Evolutionary conservation across 2,888 invertebrate species (phyloP), one percentile per base, ranked within the genome.

Genomic region (Nycteola revayana): DNA sequence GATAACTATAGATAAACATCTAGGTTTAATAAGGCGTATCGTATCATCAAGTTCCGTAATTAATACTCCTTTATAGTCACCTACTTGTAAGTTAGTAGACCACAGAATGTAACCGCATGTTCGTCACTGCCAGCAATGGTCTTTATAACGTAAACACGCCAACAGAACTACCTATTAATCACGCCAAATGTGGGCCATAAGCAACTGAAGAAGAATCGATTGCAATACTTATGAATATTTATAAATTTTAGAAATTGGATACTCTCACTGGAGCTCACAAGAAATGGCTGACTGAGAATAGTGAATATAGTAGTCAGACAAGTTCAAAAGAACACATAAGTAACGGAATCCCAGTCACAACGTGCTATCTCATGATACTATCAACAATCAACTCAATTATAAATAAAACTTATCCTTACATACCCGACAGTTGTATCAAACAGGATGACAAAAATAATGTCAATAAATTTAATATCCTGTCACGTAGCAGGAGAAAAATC

Each of bases 281-380:
- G 51, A 49, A 55, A 60, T 51, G 44, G 50, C 50, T 49, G 53
- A 52, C 51, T 50, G 49, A 50, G 60, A 41, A 41, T 49, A 57
- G 49, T 54, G 60, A 53, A 64, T 45, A 41, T 49, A 57, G 49
- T 40, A 52, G 57, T 76, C 70, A 71, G 65, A 69, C 79, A 58
- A 75, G 79, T 82, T 82, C 68, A 74, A 75, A 80, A 74, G 70
- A 74, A 71, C 63, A 74, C 56, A 66, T 66, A 66, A 70, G 62
- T 83, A 82, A 83, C 83, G 83, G 82, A 77, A 78, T 75, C 42
- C 49, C 52, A 60, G 60, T 60, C 65, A 54, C 62, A 66, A 68
- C 70, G 67, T 70, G 75, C 69, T 75, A 75, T 75, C 74, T 59
- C 59, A 60, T 42, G 52, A 55, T 55, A 65, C 45, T 49, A 56